A percentile compares a stretch with the other conserved stretches of the same genome.
Evolutionary conservation across 2,113 vertebrate genomes (phyloP).

Genomic region (Leucopsar rothschildi): DNA sequence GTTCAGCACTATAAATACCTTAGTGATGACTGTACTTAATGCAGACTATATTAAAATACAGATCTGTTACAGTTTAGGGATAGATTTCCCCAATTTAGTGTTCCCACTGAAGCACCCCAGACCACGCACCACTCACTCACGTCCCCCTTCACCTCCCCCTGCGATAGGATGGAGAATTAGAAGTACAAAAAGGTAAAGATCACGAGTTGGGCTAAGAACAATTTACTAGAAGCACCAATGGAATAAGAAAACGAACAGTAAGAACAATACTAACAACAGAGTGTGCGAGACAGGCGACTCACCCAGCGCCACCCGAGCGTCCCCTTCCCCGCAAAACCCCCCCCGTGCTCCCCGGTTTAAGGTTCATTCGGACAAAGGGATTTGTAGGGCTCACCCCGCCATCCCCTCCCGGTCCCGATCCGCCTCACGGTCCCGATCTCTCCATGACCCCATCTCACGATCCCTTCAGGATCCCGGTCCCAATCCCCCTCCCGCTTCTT

Average conservation of each 20-base stretch:
- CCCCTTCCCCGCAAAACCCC: no score
- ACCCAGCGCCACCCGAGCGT: neutral
- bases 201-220: no score
- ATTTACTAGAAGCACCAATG: neutral
- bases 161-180: fast-evolving
- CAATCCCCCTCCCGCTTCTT: neutral
- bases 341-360: fast-evolving
- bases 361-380: no score
- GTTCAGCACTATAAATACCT: neutral
- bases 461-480: neutral
- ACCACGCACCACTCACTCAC: fast-evolving
- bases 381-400: neutral
- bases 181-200: neutral
- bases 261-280: neutral
- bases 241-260: neutral
- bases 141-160: fast-evolving
- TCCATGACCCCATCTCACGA: neutral
- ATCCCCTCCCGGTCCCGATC: neutral
- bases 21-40: neutral
- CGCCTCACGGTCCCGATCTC: neutral
- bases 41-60: fast-evolving
- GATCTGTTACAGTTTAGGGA: neutral
- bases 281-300: neutral
- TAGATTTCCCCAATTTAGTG: neutral
- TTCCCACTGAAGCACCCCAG: neutral